These are phyloP conservation scores for Fringilla coelebs DNA, from an alignment of 2,797 vertebrate genomes.

Conservation along the genomic window DNA sequence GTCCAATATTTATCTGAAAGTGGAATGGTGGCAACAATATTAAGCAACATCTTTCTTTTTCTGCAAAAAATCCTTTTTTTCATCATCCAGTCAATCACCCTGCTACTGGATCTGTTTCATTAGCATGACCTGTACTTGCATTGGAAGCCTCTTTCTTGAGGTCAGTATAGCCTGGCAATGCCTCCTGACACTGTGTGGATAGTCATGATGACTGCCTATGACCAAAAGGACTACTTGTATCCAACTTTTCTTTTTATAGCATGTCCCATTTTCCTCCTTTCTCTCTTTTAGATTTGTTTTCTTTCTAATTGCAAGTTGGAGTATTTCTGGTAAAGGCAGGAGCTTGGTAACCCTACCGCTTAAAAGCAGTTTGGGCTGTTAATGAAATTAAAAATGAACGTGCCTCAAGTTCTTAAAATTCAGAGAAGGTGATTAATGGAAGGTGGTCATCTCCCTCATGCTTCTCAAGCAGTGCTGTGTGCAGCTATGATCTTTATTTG, in stretches of 20 bases:
- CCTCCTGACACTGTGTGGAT: neutral
- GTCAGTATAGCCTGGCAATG: neutral
- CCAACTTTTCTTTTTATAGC: neutral
- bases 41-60: neutral
- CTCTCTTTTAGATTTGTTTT: neutral
- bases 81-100: neutral
- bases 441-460: neutral
- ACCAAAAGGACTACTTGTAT: neutral
- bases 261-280: neutral
- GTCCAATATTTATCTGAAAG: neutral
- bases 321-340: neutral
- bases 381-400: neutral
- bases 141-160: neutral
- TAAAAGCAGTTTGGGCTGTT: neutral
- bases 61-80: neutral
- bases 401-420: neutral
- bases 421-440: neutral
- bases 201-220: neutral
- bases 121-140: neutral
- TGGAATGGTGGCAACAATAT: neutral
- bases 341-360: neutral
- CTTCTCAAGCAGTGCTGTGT: neutral
- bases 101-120: neutral
- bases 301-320: neutral
- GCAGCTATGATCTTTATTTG: neutral